Conservation (phyloP, 1,140 invertebrate species). For the Drosophila ironensis region DNA sequence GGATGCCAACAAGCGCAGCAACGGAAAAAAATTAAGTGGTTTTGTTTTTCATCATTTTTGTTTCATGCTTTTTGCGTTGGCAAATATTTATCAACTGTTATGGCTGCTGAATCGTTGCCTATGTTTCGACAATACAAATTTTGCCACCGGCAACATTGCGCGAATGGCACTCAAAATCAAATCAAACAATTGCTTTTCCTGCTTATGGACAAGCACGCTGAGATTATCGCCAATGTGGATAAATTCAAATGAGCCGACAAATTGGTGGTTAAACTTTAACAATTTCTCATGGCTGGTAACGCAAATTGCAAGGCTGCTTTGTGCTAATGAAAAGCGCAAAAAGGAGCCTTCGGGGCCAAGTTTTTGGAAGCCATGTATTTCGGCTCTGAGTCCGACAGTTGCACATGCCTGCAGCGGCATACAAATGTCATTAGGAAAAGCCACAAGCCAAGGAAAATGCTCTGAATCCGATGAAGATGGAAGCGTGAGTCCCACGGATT, state of each 20-base stretch:
- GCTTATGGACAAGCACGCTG: conserved; percentile 21
- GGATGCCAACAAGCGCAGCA: conserved; percentile 14
- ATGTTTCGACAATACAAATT: conserved; percentile 43
- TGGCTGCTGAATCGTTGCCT: conserved; percentile 5
- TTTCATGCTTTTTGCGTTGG: conserved; percentile 23
- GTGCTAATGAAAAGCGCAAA: conserved; percentile 14
- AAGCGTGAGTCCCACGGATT: not conserved
- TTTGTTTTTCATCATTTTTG: too few species aligned
- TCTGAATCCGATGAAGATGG: conserved; percentile 26
- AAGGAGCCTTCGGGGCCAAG: not conserved
- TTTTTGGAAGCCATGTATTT: conserved; percentile 31
- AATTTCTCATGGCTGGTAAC: not conserved
- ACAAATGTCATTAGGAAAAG: conserved; percentile 68
- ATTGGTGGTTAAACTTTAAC: conserved; percentile 5
- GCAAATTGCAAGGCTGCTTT: conserved; percentile 30
- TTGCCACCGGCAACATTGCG: conserved; percentile 5
- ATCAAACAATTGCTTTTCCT: conserved; percentile 25
- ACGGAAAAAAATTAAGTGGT: conserved; percentile 20
- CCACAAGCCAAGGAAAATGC: conserved; percentile 32
- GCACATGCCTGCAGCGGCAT: conserved; percentile 49
- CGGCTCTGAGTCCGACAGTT: conserved; percentile 26
- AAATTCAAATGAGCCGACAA: conserved; percentile 16
- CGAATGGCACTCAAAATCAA: conserved; percentile 47
- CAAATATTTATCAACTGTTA: conserved; percentile 35
- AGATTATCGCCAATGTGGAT: conserved; percentile 30